Evolutionary conservation across 2,113 vertebrate genomes (phyloP).

Genomic region (Seriola dumerili): DNA sequence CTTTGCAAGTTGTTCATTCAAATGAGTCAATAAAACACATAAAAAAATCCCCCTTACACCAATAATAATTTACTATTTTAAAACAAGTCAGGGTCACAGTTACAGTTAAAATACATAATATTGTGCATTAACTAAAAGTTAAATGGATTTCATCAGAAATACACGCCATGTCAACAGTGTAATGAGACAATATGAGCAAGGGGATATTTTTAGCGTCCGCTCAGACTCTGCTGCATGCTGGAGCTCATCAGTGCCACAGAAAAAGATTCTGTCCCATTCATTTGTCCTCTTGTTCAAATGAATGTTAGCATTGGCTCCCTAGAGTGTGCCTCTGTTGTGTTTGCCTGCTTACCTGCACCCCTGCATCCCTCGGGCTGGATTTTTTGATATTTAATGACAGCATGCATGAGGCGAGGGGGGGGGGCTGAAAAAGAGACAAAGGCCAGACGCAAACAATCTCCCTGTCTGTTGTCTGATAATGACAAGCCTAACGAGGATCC

Average conservation of each 20-base stretch:
- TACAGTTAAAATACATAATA: background rate
- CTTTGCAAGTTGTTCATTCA: background rate
- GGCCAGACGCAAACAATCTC: constrained; percentile 67
- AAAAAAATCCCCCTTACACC: background rate
- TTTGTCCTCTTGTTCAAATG: constrained; percentile 48
- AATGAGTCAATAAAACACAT: background rate
- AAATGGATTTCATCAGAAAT: background rate
- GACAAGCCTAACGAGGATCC: constrained; percentile 69
- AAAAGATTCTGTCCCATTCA: constrained; percentile 18
- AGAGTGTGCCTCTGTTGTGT: constrained; percentile 46
- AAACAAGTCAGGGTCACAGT: background rate
- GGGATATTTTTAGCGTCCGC: background rate
- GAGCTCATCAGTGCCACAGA: background rate
- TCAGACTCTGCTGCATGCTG: constrained; percentile 2
- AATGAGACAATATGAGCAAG: background rate
- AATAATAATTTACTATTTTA: background rate
- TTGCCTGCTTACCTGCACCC: constrained; percentile 47
- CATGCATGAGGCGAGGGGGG: constrained; percentile 36
- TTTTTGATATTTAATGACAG: constrained; percentile 68
- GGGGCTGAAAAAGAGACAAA: constrained; percentile 60
- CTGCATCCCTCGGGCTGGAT: constrained; percentile 22
- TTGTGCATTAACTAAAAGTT: background rate
- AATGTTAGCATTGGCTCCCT: constrained; percentile 24
- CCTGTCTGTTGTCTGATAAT: constrained; percentile 70
- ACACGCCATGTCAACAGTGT: background rate